Conservation (phyloP, 2,113 vertebrate genomes). For the Hippolais icterina region DNA sequence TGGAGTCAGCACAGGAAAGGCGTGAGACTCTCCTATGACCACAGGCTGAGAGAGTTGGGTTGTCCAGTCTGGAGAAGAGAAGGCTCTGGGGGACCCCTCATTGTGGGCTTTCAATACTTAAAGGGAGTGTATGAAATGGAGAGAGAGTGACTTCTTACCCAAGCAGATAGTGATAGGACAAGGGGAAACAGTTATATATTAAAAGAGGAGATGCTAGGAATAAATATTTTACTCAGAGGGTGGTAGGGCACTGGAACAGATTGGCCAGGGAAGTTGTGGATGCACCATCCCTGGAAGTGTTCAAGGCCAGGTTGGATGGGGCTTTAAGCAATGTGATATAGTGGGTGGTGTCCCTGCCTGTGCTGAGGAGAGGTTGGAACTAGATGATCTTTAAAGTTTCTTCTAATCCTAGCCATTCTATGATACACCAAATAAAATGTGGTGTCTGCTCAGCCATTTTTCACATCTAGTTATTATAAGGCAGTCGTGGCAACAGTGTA, state of each 20-base stretch:
- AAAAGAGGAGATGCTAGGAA: background rate
- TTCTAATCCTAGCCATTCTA: background rate
- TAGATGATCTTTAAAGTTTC: background rate
- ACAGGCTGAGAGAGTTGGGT: background rate
- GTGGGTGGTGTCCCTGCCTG: background rate
- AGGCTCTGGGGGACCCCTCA: background rate
- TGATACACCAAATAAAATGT: background rate
- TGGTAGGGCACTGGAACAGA: background rate
- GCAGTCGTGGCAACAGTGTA: accelerated
- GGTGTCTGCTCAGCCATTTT: background rate
- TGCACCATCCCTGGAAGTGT: background rate
- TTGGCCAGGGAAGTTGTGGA: background rate
- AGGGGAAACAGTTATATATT: background rate
- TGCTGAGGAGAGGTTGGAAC: background rate
- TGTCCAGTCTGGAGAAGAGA: background rate
- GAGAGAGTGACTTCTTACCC: background rate
- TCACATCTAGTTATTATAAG: background rate
- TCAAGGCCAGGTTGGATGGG: background rate
- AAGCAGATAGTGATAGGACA: background rate
- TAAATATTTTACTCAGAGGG: background rate
- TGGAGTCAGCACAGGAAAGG: background rate
- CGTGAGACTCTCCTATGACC: background rate
- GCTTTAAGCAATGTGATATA: background rate
- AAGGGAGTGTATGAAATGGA: background rate
- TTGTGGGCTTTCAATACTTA: background rate